These are phyloP conservation scores for Pseudoatta argentina DNA, from an alignment of 1,140 invertebrate genomes.

Conservation along the genomic window DNA sequence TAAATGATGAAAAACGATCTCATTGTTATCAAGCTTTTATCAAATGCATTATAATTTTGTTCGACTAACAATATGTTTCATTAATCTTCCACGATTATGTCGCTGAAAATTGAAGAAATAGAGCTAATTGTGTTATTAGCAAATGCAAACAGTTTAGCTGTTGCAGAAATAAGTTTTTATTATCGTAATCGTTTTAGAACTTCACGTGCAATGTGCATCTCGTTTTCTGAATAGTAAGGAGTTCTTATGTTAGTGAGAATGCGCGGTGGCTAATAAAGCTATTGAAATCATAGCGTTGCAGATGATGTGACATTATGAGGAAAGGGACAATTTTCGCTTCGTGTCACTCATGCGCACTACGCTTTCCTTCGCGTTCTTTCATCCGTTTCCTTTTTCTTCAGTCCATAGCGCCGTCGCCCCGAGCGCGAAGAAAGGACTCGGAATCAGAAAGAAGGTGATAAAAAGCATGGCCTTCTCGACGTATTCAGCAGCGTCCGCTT, in stretches of 20 bases:
- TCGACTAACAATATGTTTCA: background rate
- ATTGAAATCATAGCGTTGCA: constrained; percentile 28
- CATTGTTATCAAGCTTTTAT: background rate
- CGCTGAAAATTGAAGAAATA: background rate
- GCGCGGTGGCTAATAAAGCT: constrained; percentile 67
- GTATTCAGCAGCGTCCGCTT: constrained; percentile 72
- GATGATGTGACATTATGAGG: constrained; percentile 40
- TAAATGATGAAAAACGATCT: background rate
- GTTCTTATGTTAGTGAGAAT: constrained; percentile 14
- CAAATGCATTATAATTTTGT: background rate
- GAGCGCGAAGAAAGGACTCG: constrained; percentile 44
- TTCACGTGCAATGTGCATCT: background rate
- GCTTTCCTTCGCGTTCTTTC: constrained; percentile 62
- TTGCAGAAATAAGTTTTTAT: background rate
- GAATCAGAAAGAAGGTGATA: constrained; percentile 51
- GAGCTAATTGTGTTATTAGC: constrained; percentile 28
- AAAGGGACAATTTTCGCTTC: constrained; percentile 71
- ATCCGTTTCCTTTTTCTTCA: constrained; percentile 42
- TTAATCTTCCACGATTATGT: background rate
- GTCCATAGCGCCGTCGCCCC: constrained; percentile 27
- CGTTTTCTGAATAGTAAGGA: constrained; percentile 42
- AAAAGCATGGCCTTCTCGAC: constrained; percentile 68
- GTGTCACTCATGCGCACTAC: constrained; percentile 70
- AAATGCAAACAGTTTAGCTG: background rate
- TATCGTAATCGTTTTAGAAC: constrained; percentile 4